Evolutionary conservation across 2,888 invertebrate genomes (phyloP).

Genomic region (Heliconius sara): DNA sequence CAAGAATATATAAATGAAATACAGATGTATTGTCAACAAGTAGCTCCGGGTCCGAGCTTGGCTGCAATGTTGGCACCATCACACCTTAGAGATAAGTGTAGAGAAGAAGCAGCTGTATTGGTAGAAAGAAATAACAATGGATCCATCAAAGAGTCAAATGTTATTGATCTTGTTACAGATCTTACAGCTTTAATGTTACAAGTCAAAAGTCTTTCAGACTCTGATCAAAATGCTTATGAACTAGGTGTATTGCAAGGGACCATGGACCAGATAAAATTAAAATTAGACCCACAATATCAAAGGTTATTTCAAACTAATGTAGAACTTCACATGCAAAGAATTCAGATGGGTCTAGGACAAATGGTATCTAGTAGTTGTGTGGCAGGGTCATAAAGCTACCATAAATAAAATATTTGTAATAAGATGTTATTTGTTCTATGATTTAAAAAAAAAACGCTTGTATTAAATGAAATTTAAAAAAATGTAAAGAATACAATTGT

Average conservation of each 20-base stretch:
- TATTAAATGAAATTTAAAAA: constrained; percentile 38
- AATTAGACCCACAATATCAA: constrained; percentile 89
- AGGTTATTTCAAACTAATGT: constrained; percentile 93
- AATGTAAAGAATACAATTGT: constrained; percentile 33
- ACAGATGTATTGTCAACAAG: constrained; percentile 92
- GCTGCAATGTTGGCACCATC: constrained; percentile 95
- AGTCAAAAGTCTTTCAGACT: constrained; percentile 90
- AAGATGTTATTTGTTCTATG: constrained; percentile 45
- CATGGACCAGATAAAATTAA: constrained; percentile 93
- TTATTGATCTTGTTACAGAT: constrained; percentile 92
- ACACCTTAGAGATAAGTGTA: constrained; percentile 93
- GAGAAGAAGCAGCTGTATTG: constrained; percentile 91
- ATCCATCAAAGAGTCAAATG: constrained; percentile 84
- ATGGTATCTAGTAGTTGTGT: constrained; percentile 66
- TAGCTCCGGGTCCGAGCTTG: constrained; percentile 93
- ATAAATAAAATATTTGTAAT: constrained; percentile 43
- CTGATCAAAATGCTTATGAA: constrained; percentile 95
- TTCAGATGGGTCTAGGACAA: constrained; percentile 88
- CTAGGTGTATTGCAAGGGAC: constrained; percentile 95
- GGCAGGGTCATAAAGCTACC: constrained; percentile 56
- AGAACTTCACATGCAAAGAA: constrained; percentile 95
- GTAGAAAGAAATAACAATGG: constrained; percentile 89
- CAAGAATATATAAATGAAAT: constrained; percentile 93
- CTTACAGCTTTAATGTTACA: constrained; percentile 95
- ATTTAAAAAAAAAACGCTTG: constrained; percentile 45